phyloP scores from a whole-genome alignment of 1,140 invertebrate species.

The Eumeta japonica region DNA sequence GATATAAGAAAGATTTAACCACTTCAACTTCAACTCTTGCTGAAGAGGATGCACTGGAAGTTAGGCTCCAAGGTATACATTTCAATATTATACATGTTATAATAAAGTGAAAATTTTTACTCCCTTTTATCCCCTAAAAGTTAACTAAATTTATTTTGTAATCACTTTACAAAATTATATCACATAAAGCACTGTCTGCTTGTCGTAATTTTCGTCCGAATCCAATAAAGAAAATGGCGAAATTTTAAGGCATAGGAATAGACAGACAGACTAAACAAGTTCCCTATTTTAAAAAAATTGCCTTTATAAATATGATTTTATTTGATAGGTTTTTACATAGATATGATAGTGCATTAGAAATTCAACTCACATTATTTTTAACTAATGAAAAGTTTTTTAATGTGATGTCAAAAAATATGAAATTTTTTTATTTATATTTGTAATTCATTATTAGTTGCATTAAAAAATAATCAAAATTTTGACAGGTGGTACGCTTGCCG shows the following conservation, averaged over 20 bases:
- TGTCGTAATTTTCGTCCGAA: too few relatives aligned
- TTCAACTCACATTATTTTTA: too few relatives aligned
- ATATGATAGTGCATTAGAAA: too few relatives aligned
- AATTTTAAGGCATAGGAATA: too few relatives aligned
- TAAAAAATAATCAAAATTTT: too few relatives aligned
- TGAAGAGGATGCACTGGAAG: constrained; percentile 38
- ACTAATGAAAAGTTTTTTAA: too few relatives aligned
- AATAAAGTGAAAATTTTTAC: not conserved
- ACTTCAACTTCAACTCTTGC: constrained; percentile 39
- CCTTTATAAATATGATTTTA: too few relatives aligned
- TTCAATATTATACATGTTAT: not conserved
- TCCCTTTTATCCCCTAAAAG: not conserved
- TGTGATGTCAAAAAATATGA: not conserved
- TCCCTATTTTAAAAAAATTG: too few relatives aligned
- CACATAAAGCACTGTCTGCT: not conserved
- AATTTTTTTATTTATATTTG: not conserved
- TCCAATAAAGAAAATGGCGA: too few relatives aligned
- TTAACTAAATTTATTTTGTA: not conserved
- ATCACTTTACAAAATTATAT: not conserved
- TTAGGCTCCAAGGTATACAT: constrained; percentile 22
- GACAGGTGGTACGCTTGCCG: constrained; percentile 34
- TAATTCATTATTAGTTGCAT: constrained; percentile 4
- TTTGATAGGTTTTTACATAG: too few relatives aligned
- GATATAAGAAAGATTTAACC: constrained; percentile 47
- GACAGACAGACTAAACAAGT: too few relatives aligned